phyloP scores from a whole-genome alignment of 2,113 vertebrate genomes.

The Falco punctatus region DNA sequence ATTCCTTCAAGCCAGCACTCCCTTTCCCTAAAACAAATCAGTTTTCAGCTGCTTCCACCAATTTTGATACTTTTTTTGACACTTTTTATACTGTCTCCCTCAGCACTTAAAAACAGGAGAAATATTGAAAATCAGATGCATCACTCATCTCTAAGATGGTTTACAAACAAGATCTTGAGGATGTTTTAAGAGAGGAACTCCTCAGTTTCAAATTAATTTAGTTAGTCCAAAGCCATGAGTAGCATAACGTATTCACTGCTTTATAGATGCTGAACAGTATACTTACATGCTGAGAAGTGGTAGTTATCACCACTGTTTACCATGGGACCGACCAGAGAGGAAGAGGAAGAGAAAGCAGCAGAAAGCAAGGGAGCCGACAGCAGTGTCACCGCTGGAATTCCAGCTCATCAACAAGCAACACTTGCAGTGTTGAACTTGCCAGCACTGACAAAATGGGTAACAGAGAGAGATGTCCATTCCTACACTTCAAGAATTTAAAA shows the following conservation, averaged over 20 bases:
- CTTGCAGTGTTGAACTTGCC: neutral
- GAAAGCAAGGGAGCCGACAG: neutral
- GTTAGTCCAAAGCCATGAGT: neutral
- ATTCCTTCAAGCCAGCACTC: neutral
- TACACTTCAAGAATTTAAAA: neutral
- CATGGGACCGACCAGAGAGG: fast-evolving
- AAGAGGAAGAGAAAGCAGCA: neutral
- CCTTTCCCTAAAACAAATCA: neutral
- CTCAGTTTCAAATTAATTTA: neutral
- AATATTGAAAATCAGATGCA: neutral
- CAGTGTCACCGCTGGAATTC: neutral
- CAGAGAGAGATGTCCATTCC: neutral
- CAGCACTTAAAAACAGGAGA: neutral
- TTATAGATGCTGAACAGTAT: neutral
- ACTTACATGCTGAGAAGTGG: neutral
- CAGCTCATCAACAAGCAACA: neutral
- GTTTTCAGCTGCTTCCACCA: neutral
- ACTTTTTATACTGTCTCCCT: neutral
- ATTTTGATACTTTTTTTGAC: neutral
- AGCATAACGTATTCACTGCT: neutral
- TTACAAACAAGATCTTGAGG: neutral
- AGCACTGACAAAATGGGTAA: neutral
- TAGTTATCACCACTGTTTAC: neutral
- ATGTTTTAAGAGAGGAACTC: neutral
- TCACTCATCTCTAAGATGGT: neutral